Percentiles rank a stretch among this genome's conserved stretches.
Evolutionary conservation across 2,113 vertebrate species (phyloP).

Genomic region (Coturnix japonica): DNA sequence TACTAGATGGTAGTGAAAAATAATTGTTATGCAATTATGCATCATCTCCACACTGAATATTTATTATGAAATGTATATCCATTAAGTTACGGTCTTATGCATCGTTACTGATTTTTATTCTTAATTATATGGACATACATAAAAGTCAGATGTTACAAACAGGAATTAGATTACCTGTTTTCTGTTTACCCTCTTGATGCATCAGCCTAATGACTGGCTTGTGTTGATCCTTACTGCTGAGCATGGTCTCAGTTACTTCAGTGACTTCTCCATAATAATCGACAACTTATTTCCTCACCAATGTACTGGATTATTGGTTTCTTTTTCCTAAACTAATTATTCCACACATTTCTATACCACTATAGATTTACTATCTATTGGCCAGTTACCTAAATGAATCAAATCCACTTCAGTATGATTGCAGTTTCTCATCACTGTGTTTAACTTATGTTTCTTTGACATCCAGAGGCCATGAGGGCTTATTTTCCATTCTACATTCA

Average conservation of each 20-base stretch:
- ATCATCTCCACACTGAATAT: neutral
- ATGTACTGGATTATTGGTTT: neutral
- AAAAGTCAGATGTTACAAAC: conserved; percentile 12
- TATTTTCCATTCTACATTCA: neutral
- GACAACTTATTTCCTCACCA: conserved; percentile 5
- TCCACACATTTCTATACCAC: conserved; percentile 39
- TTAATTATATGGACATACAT: neutral
- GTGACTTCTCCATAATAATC: conserved; percentile 6
- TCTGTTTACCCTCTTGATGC: conserved; percentile 4
- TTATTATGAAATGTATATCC: neutral
- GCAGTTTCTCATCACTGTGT: conserved; percentile 10
- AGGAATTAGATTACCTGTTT: conserved; percentile 25
- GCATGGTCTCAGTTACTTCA: neutral
- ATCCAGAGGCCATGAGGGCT: neutral
- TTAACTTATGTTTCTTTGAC: neutral
- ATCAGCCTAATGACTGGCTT: conserved; percentile 36
- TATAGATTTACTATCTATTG: conserved; percentile 28
- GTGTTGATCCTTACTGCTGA: conserved; percentile 1
- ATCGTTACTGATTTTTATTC: neutral
- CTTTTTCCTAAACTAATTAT: conserved; percentile 42
- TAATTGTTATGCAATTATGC: neutral
- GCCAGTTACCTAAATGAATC: conserved; percentile 36
- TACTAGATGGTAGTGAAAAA: neutral
- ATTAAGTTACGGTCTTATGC: neutral
- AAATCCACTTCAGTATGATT: conserved; percentile 26